Evolutionary conservation across 2,888 invertebrate species (phyloP).

Genomic region (Meiosimyza decipiens): DNA sequence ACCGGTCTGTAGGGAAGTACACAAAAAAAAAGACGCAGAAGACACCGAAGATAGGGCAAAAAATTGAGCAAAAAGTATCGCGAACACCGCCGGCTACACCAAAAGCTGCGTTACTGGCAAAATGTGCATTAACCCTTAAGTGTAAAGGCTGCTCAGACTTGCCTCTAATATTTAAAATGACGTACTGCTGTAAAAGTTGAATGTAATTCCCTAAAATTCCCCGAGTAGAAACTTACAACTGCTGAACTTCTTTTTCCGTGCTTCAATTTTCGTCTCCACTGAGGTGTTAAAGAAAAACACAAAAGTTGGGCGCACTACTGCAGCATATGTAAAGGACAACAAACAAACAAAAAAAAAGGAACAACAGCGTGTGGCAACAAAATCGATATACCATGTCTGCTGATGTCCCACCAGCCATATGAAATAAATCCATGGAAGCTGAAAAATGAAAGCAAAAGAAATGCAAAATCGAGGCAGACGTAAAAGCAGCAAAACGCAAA

Average conservation of each 20-base stretch:
- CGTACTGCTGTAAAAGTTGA: too few species aligned
- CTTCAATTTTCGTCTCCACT: too few species aligned
- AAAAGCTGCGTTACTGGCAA: too few species aligned
- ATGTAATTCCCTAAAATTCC: too few species aligned
- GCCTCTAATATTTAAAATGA: too few species aligned
- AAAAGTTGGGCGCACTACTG: conserved; percentile 17
- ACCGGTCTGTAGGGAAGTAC: conserved; percentile 8
- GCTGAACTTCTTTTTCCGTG: too few species aligned
- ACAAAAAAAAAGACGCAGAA: too few species aligned
- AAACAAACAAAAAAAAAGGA: conserved; percentile 2
- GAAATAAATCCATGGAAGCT: conserved; percentile 19
- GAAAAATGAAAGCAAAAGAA: conserved; percentile 14
- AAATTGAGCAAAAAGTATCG: background rate
- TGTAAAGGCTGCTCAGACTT: too few species aligned
- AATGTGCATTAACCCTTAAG: too few species aligned
- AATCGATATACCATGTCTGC: conserved; percentile 17
- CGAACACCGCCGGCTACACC: too few species aligned
- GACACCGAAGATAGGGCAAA: background rate
- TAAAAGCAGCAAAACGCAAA: background rate
- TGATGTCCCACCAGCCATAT: background rate
- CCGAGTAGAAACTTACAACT: too few species aligned
- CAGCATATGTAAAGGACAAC: conserved; percentile 12
- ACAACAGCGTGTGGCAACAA: background rate
- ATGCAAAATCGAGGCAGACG: conserved; percentile 15
- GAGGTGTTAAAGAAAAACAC: conserved; percentile 3